These are phyloP conservation scores for Acrossocheilus fasciatus DNA, from an alignment of 2,797 vertebrate genomes.

Conservation along the genomic window DNA sequence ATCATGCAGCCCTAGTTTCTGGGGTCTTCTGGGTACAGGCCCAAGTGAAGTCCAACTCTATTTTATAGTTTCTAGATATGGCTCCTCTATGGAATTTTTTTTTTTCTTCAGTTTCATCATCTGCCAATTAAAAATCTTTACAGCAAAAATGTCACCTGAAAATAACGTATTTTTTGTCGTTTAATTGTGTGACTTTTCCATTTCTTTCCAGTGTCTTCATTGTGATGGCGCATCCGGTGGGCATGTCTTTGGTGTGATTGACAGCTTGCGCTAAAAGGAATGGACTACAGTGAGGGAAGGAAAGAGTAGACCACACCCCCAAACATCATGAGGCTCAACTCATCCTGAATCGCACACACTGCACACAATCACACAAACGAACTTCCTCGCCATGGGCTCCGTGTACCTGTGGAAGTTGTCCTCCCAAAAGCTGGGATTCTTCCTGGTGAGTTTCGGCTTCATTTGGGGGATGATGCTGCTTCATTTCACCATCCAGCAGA, in stretches of 20 bases:
- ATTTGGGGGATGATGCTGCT: constrained; percentile 99
- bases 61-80: too few relatives aligned
- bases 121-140: neutral
- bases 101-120: too few relatives aligned
- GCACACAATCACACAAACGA: neutral
- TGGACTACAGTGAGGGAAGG: constrained; percentile 24
- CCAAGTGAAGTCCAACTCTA: too few relatives aligned
- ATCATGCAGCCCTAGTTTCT: neutral
- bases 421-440: constrained; percentile 98
- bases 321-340: constrained; percentile 69
- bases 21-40: neutral
- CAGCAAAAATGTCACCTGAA: neutral
- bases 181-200: neutral
- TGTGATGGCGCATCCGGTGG: constrained; percentile 43
- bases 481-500: constrained; percentile 98
- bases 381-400: constrained; percentile 44
- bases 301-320: neutral
- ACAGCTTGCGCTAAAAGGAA: constrained; percentile 17
- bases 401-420: constrained; percentile 92
- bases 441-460: constrained; percentile 98
- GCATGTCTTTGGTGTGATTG: constrained; percentile 11
- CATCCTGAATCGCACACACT: constrained; percentile 68
- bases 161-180: accelerated
- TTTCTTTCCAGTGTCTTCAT: neutral
- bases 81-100: too few relatives aligned